These are phyloP conservation scores for Rhabditoides inermis DNA, from an alignment of 2,888 invertebrate species.

Conservation along the genomic window DNA sequence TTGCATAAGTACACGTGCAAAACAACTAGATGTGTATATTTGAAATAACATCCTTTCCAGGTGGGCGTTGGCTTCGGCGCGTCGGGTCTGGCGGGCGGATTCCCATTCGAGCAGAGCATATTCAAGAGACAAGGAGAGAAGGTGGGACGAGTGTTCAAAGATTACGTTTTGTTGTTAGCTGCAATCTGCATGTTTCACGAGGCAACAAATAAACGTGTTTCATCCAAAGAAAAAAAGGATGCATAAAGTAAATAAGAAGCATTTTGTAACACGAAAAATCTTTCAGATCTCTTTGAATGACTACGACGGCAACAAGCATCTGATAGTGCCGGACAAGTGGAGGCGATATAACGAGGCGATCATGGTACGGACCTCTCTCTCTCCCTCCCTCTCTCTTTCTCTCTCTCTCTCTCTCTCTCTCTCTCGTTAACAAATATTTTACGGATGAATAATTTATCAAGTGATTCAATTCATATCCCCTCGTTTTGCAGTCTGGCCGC, in stretches of 20 bases:
- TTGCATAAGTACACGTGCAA: too few relatives aligned
- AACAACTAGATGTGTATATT: too few relatives aligned
- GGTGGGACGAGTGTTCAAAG: too few relatives aligned
- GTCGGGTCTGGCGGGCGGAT: constrained; percentile 32
- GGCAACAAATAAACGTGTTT: too few relatives aligned
- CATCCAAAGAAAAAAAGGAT: too few relatives aligned
- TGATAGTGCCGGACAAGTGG: constrained; percentile 32
- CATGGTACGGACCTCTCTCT: too few relatives aligned
- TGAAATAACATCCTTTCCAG: constrained; percentile 2
- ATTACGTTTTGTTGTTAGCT: too few relatives aligned
- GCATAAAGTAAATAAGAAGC: too few relatives aligned
- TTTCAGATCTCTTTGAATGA: constrained; percentile 35
- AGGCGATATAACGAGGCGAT: constrained; percentile 21
- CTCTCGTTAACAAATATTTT: neutral
- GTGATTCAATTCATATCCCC: neutral
- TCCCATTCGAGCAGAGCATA: constrained; percentile 25
- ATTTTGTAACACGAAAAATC: too few relatives aligned
- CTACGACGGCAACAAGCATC: constrained; percentile 35
- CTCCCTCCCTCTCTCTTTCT: too few relatives aligned
- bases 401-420: too few relatives aligned
- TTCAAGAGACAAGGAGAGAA: constrained; percentile 21
- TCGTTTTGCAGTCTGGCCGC: constrained; percentile 17
- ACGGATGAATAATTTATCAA: neutral
- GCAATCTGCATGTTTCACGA: too few relatives aligned
- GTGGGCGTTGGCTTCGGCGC: constrained; percentile 29